These are phyloP conservation scores for Epistrophella euchroma DNA, from an alignment of 2,888 invertebrate species.

Conservation along the genomic window DNA sequence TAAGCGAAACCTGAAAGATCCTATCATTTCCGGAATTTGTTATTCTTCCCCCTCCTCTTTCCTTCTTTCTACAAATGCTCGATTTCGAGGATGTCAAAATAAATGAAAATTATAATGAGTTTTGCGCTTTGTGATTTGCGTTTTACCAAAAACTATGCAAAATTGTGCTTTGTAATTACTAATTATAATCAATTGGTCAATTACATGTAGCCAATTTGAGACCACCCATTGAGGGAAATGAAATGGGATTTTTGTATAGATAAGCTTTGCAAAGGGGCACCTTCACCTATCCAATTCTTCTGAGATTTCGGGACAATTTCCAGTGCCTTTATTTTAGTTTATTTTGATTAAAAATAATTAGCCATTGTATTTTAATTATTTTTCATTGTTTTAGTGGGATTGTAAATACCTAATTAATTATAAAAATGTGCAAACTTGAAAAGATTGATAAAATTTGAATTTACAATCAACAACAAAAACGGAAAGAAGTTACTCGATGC, in stretches of 20 bases:
- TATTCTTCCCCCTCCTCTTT: not conserved
- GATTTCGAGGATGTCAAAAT: conserved; percentile 41
- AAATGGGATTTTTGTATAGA: not conserved
- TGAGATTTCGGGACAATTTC: not conserved
- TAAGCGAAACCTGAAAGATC: conserved; percentile 47
- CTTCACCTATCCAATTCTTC: not conserved
- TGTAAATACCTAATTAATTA: not conserved
- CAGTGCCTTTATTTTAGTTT: not conserved
- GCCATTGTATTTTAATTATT: conserved; percentile 2
- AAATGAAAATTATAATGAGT: conserved; percentile 45
- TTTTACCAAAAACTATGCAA: conserved; percentile 31
- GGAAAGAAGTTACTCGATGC: conserved; percentile 28
- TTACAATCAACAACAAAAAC: conserved; percentile 49
- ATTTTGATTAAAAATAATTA: not conserved
- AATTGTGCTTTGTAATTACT: conserved; percentile 37
- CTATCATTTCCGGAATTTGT: conserved; percentile 51
- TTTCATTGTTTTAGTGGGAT: conserved; percentile 10
- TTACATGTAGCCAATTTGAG: conserved; percentile 20
- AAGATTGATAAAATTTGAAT: conserved; percentile 52
- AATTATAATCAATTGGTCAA: conserved; percentile 50
- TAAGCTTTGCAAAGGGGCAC: conserved; percentile 1
- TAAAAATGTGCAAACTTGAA: conserved; percentile 45
- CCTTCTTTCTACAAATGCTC: not conserved
- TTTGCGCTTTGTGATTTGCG: conserved; percentile 30
- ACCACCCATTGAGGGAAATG: conserved; percentile 12